Evolutionary conservation across 2,888 invertebrate genomes (phyloP).

Genomic region (Muschampia plurimacula): DNA sequence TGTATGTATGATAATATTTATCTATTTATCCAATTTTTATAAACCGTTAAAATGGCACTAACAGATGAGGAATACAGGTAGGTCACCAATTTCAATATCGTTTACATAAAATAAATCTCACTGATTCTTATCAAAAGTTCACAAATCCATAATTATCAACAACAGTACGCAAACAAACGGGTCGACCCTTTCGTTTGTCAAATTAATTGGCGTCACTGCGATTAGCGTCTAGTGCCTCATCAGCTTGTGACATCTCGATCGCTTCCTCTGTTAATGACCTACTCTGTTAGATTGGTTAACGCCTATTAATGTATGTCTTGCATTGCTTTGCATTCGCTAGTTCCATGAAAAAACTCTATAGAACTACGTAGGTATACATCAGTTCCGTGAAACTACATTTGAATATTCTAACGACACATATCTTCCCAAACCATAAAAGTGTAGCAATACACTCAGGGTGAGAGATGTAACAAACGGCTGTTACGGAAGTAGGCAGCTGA

Average conservation of each 20-base stretch:
- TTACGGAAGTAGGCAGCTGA: slow-evolving; percentile 58
- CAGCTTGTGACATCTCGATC: slow-evolving; percentile 24
- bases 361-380: background rate
- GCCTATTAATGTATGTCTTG: background rate
- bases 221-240: slow-evolving; percentile 34
- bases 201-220: slow-evolving; percentile 26
- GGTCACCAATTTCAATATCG: no score
- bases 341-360: no score
- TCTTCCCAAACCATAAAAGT: slow-evolving; percentile 44
- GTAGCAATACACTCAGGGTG: slow-evolving; percentile 60
- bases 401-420: slow-evolving; percentile 4
- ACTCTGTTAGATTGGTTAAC: slow-evolving; percentile 8
- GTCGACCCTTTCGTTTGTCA: slow-evolving; percentile 20
- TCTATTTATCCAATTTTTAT: no score
- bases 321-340: no score
- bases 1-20: no score
- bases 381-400: background rate
- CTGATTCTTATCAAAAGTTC: background rate
- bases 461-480: slow-evolving; percentile 51
- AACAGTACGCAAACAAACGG: background rate
- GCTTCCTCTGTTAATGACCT: slow-evolving; percentile 14
- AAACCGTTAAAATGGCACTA: no score
- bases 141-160: background rate
- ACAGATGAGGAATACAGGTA: no score
- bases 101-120: background rate